Evolutionary conservation across 2,888 invertebrate genomes (phyloP), one percentile per base, ranked within the genome.

Genomic region (Allolobophora icterica): DNA sequence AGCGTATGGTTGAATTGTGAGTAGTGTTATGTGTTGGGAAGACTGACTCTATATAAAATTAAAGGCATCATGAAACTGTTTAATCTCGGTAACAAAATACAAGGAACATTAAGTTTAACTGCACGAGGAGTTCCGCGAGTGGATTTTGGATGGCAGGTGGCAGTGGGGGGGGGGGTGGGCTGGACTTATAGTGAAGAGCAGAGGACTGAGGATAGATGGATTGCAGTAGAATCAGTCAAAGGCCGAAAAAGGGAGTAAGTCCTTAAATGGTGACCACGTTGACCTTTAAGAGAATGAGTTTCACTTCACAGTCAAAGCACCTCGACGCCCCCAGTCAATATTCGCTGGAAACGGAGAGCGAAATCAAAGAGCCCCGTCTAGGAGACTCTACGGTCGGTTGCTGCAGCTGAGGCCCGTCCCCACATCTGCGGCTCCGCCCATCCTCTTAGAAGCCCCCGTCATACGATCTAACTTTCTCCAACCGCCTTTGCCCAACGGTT

Each of bases 401-500:
- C 71, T 71, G 71, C 30, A 1, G 71, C 71, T 71, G 71, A n/a
- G 58, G 30, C n/a, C 30, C 71, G n/a, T 71, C 71, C 71, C 71
- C 71, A 71, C 71, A 71, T 71, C 71, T 71, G 71, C n/a, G 30
- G 71, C 0, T 71, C 71, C 71, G 71, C 71, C 71, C 71, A 71
- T 71, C 71, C 71, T 71, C 71, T 71, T n/a, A 71, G 71, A 71
- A 71, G 71, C 45, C 71, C 24, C 71, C 30, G 71, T 71, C 71
- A 71, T 71, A 71, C 71, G 71, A 71, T 71, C 71, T 71, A 71
- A 71, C 71, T 71, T 71, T 71, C 71, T 71, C n/a, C 71, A n/a
- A n/a, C 71, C 17, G 30, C 30, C n/a, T 30, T n/a, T n/a, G 30
- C 30, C 71, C 71, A 71, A 1, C 71, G 71, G 71, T 71, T 71